These are phyloP conservation scores for Enteromius radiatus DNA, from an alignment of 2,797 vertebrate genomes.

Conservation along the genomic window DNA sequence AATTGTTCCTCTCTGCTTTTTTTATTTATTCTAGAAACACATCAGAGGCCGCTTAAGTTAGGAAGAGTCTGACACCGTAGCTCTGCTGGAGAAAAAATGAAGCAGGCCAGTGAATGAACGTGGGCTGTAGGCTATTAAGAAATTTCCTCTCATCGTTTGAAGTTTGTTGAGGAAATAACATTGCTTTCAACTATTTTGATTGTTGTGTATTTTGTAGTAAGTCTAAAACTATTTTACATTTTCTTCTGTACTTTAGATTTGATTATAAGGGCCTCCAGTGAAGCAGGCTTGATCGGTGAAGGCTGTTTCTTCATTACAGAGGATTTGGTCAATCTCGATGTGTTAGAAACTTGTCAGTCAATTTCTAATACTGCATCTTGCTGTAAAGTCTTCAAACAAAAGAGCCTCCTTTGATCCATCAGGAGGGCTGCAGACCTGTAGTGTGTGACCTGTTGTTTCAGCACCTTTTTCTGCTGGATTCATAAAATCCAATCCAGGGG, in stretches of 20 bases:
- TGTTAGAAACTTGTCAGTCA: background rate
- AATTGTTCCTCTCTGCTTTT: background rate
- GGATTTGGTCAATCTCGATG: background rate
- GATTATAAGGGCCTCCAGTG: background rate
- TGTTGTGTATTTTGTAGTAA: background rate
- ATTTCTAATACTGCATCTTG: background rate
- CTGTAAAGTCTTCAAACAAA: background rate
- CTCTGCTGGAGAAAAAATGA: background rate
- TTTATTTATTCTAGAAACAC: slow-evolving; percentile 24
- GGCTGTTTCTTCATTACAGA: background rate
- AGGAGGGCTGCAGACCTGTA: background rate
- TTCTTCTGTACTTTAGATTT: background rate
- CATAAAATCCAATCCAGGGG: background rate
- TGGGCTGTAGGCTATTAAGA: background rate
- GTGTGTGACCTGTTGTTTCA: background rate
- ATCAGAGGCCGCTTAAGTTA: background rate
- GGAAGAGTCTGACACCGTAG: slow-evolving; percentile 1
- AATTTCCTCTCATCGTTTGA: background rate
- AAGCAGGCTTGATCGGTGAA: background rate
- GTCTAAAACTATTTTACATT: background rate
- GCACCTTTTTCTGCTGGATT: background rate
- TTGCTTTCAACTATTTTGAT: background rate
- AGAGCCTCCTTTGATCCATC: background rate
- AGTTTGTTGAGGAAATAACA: background rate
- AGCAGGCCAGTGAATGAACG: background rate